These are phyloP conservation scores for Lutraria lutraria DNA, from an alignment of 2,888 invertebrate species.

Conservation along the genomic window DNA sequence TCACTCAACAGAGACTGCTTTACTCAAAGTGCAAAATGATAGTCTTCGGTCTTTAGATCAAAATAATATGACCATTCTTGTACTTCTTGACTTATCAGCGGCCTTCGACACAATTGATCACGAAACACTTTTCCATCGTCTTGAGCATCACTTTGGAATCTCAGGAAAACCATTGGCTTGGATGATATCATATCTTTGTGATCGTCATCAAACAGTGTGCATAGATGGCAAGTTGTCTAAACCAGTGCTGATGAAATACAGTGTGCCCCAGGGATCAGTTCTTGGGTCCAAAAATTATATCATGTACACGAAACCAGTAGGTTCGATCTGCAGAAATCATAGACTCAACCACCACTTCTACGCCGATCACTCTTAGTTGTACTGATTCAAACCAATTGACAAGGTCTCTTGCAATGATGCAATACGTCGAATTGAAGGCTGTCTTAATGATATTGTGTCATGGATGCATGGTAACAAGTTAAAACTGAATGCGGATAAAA, in stretches of 20 bases:
- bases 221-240: constrained; percentile 47
- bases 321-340: constrained; percentile 54
- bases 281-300: constrained; percentile 44
- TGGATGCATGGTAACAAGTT: constrained; percentile 50
- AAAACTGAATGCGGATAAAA: background rate
- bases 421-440: constrained; percentile 24
- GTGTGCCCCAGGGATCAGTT: constrained; percentile 51
- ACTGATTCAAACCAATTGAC: constrained; percentile 48
- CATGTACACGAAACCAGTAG: constrained; percentile 57
- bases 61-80: constrained; percentile 43
- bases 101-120: no score
- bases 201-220: constrained; percentile 45
- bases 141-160: constrained; percentile 38
- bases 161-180: constrained; percentile 51
- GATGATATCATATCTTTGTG: constrained; percentile 53
- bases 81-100: no score
- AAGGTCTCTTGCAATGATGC: constrained; percentile 26
- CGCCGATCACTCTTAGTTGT: constrained; percentile 59
- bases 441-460: constrained; percentile 34
- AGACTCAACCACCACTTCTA: constrained; percentile 58
- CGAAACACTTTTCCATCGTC: constrained; percentile 30
- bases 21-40: constrained; percentile 58
- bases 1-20: constrained; percentile 60
- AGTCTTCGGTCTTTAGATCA: constrained; percentile 57
- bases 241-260: constrained; percentile 45